phyloP scores from a whole-genome alignment of 1,140 invertebrate species.

The Megalonaias nervosa region DNA sequence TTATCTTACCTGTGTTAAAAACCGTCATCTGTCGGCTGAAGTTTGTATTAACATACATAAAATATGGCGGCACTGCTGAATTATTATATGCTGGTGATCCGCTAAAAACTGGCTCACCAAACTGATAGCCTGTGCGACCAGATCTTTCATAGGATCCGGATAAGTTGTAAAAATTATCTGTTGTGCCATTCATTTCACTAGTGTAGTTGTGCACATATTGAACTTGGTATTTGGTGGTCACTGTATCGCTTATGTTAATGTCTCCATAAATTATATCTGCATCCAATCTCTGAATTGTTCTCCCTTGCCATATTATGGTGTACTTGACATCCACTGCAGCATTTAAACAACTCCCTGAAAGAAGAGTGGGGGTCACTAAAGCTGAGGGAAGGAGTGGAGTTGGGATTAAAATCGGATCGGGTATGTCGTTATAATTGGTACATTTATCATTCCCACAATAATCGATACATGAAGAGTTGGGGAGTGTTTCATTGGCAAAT shows the following conservation, averaged over 20 bases:
- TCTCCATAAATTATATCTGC: constrained; percentile 36
- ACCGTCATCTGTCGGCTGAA: constrained; percentile 38
- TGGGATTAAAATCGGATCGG: constrained; percentile 8
- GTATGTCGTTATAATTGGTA: constrained; percentile 11
- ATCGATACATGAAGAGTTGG: constrained; percentile 22
- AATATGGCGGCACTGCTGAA: constrained; percentile 6
- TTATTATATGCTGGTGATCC: constrained; percentile 33
- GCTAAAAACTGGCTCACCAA: constrained; percentile 40
- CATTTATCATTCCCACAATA: constrained; percentile 30
- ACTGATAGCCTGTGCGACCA: constrained; percentile 44
- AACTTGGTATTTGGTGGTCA: constrained; percentile 14
- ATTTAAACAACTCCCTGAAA: constrained; percentile 20
- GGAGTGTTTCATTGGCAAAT: constrained; percentile 20
- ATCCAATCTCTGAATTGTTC: constrained; percentile 32
- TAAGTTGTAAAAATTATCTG: constrained; percentile 39
- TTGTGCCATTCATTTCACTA: background rate
- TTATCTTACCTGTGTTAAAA: constrained; percentile 39
- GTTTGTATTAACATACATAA: constrained; percentile 35
- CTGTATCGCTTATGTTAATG: constrained; percentile 10
- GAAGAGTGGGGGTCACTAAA: constrained; percentile 17
- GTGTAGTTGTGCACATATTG: constrained; percentile 21
- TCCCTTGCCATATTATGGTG: constrained; percentile 39
- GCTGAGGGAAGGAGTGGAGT: background rate
- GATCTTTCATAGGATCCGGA: constrained; percentile 32
- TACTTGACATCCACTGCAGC: constrained; percentile 51